Evolutionary conservation across 1,140 invertebrate genomes (phyloP), one percentile per base, ranked within the genome.

Genomic region (Microplitis mediator): DNA sequence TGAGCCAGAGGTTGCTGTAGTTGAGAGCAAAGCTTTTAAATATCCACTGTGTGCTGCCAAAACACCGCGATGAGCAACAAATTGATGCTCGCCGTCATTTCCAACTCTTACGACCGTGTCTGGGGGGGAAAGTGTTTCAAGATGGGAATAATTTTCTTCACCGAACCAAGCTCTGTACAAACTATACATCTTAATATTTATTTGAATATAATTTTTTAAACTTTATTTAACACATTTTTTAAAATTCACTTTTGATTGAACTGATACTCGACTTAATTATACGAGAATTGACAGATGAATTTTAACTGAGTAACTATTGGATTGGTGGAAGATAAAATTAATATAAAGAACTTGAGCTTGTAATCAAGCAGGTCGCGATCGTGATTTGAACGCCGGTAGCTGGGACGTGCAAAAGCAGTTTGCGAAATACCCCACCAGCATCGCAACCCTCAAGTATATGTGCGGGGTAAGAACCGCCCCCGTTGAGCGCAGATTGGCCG

Each of bases 41-140:
- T 93, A 94, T 4, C 92, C 93, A 76, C 92, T 93, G 78, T 94
- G 92, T 8, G 90, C 88, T 4, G 91, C 88, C n/a, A 94, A 79
- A 4, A 94, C 87, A 14, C 87, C 81, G 8, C 89, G 88, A 77
- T 94, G 92, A 1, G 92, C 92, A 0, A 91, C 89, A 82, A 93
- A 94, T 51, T 92, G 86, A 58, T 88, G 89, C 3, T 90, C 89
- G 69, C 89, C 87, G 3, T 86, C 85, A 23, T 90, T 90, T 0
- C 91, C 91, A 6, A 92, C 91, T 79, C 90, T 87, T 0, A 93
- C 83, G 16, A 91, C 82, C 0, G 92, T 90, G 77, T 93, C 91
- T 5, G 91, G 91, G 0, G 76, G 90, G 81, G 76, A 88, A 77
- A 79, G 84, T 5, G 84, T 83, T 74, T 83, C 86, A 74, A 79